phyloP scores from a whole-genome alignment of 1,140 invertebrate species.

The Hyles vespertilio region DNA sequence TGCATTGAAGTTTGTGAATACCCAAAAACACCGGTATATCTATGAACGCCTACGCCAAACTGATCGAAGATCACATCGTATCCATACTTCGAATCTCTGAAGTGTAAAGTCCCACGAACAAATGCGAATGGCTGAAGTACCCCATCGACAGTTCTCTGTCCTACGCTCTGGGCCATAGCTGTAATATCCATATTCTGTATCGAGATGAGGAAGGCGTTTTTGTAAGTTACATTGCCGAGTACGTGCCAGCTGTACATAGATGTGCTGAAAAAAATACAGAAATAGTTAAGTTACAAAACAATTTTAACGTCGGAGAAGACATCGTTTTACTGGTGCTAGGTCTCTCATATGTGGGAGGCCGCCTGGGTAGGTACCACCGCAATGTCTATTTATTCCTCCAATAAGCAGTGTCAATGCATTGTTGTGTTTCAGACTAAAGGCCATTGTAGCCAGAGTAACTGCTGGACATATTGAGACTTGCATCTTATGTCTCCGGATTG shows the following conservation, averaged over 20 bases:
- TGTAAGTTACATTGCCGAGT: constrained; percentile 38
- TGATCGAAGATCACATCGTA: constrained; percentile 36
- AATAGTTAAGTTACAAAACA: too few relatives aligned
- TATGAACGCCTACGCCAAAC: constrained; percentile 13
- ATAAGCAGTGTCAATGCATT: too few relatives aligned
- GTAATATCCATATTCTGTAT: constrained; percentile 38
- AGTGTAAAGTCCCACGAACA: constrained; percentile 22
- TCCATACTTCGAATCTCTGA: constrained; percentile 30
- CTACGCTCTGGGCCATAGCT: constrained; percentile 12
- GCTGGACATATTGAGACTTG: too few relatives aligned
- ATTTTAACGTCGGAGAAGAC: too few relatives aligned
- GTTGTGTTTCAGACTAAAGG: too few relatives aligned
- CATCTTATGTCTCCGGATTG: too few relatives aligned
- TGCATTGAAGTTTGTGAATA: constrained; percentile 17
- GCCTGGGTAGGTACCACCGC: too few relatives aligned
- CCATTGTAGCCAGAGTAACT: too few relatives aligned
- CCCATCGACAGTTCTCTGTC: constrained; percentile 13
- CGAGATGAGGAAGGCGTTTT: constrained; percentile 45
- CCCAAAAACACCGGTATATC: constrained; percentile 30
- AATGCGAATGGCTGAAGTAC: constrained; percentile 6
- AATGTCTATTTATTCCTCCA: too few relatives aligned
- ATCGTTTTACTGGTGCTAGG: too few relatives aligned
- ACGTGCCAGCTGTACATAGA: constrained; percentile 32
- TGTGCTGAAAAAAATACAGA: constrained; percentile 19
- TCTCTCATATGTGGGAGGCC: too few relatives aligned